Evolutionary conservation across 1,140 invertebrate genomes (phyloP), one percentile per base, ranked within the genome.

Genomic region (Drusus annulatus): DNA sequence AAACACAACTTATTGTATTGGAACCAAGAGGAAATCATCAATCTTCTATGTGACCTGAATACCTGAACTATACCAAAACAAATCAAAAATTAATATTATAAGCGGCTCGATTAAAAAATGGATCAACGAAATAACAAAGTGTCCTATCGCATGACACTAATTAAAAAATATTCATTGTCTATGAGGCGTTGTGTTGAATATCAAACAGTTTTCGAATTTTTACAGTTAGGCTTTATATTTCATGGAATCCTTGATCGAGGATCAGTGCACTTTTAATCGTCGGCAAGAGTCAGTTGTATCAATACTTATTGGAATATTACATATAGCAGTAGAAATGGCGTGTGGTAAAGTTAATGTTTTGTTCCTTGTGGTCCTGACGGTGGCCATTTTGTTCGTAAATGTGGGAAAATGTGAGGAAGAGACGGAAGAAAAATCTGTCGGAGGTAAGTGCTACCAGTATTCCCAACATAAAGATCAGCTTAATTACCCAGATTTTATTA

Each of bases 111-210:
- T 45, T 45, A 13, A 45, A 65, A 68, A 69, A 69, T 23, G 16
- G 68, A 71, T 17, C 68, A 71, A 52, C 5, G 68, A 71, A 71
- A 50, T 71, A 50, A 19, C 68, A 75, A 58, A 58, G 23, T 31
- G 54, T 75, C 19, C 71, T 0, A 36, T 54, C 71, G 54, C 4
- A 45, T 45, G 36, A 45, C 36, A 45, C 36, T 45, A 75, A 75
- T 75, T 75, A 75, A 75, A 54, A 51, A 58, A 31, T 75, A 75
- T 75, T 56, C 71, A 75, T 75, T 75, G 71, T 75, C 71, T 75
- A 75, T 75, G 71, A 75, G 10, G 3, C 54, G 54, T 17, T 25
- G 3, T 45, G 16, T n/a, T 58, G 71, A 56, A 75, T 75, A 17
- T 19, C n/a, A 36, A 75, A 75, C 60, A 75, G 71, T 58, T 75